Evolutionary conservation across 1,140 invertebrate genomes (phyloP).

Genomic region (Antheraea pernyi): DNA sequence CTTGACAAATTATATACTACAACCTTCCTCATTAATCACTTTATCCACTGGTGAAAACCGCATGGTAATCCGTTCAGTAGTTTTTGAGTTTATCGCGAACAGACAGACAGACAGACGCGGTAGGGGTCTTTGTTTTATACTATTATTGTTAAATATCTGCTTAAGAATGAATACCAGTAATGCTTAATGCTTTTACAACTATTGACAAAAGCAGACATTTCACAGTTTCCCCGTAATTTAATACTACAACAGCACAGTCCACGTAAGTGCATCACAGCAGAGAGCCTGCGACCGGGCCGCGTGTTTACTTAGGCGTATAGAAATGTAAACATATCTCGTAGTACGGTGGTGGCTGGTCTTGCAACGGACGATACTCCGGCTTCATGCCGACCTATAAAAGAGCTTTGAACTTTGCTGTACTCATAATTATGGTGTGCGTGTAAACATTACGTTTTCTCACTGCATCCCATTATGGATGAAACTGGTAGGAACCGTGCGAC

Average conservation of each 20-base stretch:
- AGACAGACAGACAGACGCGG: too few relatives aligned
- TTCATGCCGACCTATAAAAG: slow-evolving; percentile 26
- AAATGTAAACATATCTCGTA: slow-evolving; percentile 36
- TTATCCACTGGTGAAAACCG: too few relatives aligned
- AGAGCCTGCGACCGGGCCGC: slow-evolving; percentile 12
- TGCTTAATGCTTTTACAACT: not conserved
- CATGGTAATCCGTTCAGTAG: too few relatives aligned
- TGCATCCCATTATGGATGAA: not conserved
- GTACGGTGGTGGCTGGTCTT: slow-evolving; percentile 19
- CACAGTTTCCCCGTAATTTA: not conserved
- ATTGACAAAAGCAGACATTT: not conserved
- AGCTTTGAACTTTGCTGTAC: slow-evolving; percentile 25
- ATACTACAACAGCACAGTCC: not conserved
- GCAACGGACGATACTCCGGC: slow-evolving; percentile 38
- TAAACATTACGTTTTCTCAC: slow-evolving; percentile 25
- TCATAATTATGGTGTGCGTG: slow-evolving; percentile 27
- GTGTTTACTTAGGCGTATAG: slow-evolving; percentile 49
- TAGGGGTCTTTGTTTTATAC: too few relatives aligned
- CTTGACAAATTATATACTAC: too few relatives aligned
- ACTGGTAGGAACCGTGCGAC: not conserved
- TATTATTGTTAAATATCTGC: too few relatives aligned
- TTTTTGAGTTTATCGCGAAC: too few relatives aligned
- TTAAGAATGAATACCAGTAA: too few relatives aligned
- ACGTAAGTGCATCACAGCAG: slow-evolving; percentile 9
- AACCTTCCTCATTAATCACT: too few relatives aligned